Conservation (phyloP, 1,140 invertebrate species). For the Philopotamus ludificatus region DNA sequence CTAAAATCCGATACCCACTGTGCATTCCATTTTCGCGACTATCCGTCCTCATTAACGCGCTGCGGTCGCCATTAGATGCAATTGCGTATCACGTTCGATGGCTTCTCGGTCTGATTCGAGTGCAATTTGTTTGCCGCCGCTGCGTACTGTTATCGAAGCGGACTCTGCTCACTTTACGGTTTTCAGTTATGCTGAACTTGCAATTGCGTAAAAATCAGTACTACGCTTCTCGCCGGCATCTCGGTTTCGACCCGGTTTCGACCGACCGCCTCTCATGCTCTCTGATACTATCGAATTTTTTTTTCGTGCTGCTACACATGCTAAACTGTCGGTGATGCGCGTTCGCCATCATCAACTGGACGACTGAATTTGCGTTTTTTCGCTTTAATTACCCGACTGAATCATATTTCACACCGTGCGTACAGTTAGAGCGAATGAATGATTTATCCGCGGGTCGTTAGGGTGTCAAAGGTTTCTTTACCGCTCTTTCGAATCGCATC, state of each 20-base stretch:
- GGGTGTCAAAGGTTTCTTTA: too few species aligned
- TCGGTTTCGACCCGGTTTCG: background rate
- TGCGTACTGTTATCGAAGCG: slow-evolving; percentile 25
- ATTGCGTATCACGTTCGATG: slow-evolving; percentile 21
- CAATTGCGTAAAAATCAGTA: background rate
- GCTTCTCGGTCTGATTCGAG: slow-evolving; percentile 25
- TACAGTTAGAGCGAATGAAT: too few species aligned
- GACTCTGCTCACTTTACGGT: background rate
- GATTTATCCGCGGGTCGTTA: too few species aligned
- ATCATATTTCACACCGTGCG: too few species aligned
- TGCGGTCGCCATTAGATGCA: slow-evolving; percentile 18
- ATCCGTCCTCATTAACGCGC: slow-evolving; percentile 2
- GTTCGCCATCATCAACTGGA: too few species aligned
- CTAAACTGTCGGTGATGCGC: too few species aligned
- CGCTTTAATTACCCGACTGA: too few species aligned
- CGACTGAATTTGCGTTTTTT: too few species aligned
- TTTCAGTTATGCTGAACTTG: background rate
- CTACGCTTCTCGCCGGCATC: background rate
- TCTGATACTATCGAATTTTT: too few species aligned
- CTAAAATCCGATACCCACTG: background rate
- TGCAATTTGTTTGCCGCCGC: slow-evolving; percentile 20
- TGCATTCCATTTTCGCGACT: background rate
- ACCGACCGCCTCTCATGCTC: background rate
- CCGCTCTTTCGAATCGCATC: too few species aligned
- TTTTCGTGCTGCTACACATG: too few species aligned